A percentile compares a stretch with the other conserved stretches of the same genome.
These are phyloP conservation scores for Ptychobarbus kaznakovi DNA, from an alignment of 2,797 vertebrate genomes.

Conservation along the genomic window DNA sequence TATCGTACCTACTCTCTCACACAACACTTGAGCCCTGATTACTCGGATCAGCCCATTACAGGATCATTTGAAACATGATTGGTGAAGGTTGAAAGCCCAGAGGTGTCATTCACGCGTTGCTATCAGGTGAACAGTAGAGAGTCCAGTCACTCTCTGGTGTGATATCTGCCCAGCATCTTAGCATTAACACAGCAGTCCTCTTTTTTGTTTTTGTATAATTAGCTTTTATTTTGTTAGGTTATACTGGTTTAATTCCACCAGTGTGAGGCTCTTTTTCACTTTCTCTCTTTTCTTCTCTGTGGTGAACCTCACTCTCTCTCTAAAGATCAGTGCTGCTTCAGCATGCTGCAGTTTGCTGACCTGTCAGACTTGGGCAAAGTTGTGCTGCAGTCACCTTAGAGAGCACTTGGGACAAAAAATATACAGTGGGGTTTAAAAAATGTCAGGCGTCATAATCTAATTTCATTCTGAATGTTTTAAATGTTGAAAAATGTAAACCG, in stretches of 20 bases:
- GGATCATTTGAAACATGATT: slow-evolving; percentile 55
- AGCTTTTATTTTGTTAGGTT: not conserved
- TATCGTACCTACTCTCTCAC: slow-evolving; percentile 25
- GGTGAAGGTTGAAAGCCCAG: slow-evolving; percentile 48
- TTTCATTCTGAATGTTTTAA: not conserved
- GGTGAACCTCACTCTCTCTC: slow-evolving; percentile 3
- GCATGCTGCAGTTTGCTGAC: slow-evolving; percentile 76
- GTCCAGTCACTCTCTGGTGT: slow-evolving; percentile 43
- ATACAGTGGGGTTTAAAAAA: not conserved
- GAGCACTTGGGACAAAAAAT: slow-evolving; percentile 33
- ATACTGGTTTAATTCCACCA: not conserved
- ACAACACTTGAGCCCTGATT: slow-evolving; percentile 39
- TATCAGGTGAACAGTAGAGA: slow-evolving; percentile 51
- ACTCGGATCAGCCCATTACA: slow-evolving; percentile 45
- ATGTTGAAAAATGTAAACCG: not conserved
- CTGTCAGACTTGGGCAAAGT: slow-evolving; percentile 66
- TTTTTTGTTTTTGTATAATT: slow-evolving; percentile 1
- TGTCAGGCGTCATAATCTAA: no score
- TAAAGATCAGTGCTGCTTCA: slow-evolving; percentile 75
- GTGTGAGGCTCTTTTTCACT: not conserved
- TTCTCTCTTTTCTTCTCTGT: slow-evolving; percentile 1
- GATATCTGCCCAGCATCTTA: slow-evolving; percentile 34
- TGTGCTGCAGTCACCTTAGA: slow-evolving; percentile 68
- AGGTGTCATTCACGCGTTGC: slow-evolving; percentile 52
- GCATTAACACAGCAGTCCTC: not conserved